Base-by-base conservation (phyloP, 2,113 vertebrate genomes). In the Megaceryle maxima region DNA sequence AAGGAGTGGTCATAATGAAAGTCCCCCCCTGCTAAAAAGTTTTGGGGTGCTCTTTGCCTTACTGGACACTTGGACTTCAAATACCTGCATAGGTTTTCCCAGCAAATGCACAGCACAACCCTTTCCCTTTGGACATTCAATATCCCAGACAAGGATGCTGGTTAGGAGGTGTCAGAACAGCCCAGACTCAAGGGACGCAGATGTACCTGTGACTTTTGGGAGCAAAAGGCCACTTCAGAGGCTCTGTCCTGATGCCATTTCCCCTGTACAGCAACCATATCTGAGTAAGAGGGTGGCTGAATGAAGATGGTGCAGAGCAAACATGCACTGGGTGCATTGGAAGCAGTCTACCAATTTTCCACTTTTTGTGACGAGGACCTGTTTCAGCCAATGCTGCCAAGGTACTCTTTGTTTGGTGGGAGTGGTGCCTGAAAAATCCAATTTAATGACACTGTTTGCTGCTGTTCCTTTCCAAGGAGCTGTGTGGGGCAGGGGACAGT, bases 151-250 rank as follows among this genome's bases (percentile, higher is more conserved):
- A 33, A 39, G 50, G 11, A 28, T 1, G 4, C 37, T 22, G 7
- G 18, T 8, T 1, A 2, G 18, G 21, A 66, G 24, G n/a, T 48
- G 35, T 31, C 55, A 39, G 76, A 48, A 69, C 22, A 22, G 31
- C 24, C 41, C 21, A 25, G 31, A 24, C 20, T 60, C 46, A 33
- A 43, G 13, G 6, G 44, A 3, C 26, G 50, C 35, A 74, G 28
- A 72, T 0, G 0, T 9, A 25, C 43, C 16, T 37, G 22, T 59
- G 46, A 13, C 0, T 0, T 62, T 19, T 72, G 44, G 67, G 51
- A 75, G 28, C 31, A 64, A 0, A 2, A 22, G 69, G 41, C 15
- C 29, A 29, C 53, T 28, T 41, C 51, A 72, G 51, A 77, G 43
- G 13, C 64, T 51, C 16, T 41, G 25, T 64, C 68, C 60, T 2